Conservation (phyloP, 2,797 vertebrate genomes). For the Podarcis lilfordi region DNA sequence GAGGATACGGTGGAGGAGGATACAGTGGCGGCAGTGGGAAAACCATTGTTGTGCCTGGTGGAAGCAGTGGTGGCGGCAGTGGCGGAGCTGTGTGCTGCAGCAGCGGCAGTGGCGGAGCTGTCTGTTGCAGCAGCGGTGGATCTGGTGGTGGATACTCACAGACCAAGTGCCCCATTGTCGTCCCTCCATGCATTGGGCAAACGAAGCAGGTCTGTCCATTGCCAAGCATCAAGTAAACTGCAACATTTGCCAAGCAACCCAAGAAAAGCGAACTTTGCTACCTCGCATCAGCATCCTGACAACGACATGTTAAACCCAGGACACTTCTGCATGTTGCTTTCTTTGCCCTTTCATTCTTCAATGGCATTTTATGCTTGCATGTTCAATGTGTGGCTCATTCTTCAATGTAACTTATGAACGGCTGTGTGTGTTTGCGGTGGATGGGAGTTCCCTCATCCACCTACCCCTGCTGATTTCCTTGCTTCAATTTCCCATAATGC, state of each 20-base stretch:
- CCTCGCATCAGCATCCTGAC: not conserved
- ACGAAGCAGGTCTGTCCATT: constrained; percentile 48
- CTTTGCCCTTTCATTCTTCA: not conserved
- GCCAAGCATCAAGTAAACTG: constrained; percentile 47
- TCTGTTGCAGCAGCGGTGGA: not conserved
- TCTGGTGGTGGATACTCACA: not conserved
- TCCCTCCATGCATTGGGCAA: constrained; percentile 41
- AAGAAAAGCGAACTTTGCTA: not conserved
- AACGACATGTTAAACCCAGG: not conserved
- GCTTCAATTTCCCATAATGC: not conserved
- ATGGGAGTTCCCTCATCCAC: not conserved
- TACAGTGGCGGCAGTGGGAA: not conserved
- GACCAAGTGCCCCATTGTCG: not conserved
- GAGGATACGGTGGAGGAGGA: not conserved
- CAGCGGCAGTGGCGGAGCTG: not conserved
- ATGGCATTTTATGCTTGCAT: not conserved
- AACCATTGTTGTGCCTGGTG: not conserved
- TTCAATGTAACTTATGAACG: not conserved
- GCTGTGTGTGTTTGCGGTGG: not conserved
- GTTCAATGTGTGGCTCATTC: not conserved
- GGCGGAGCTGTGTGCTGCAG: not conserved
- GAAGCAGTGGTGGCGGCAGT: not conserved
- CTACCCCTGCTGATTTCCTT: not conserved
- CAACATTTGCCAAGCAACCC: too few species aligned
- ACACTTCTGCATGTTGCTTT: not conserved